Evolutionary conservation across 2,113 vertebrate genomes (phyloP).

Genomic region (Sporophila hypoxantha): DNA sequence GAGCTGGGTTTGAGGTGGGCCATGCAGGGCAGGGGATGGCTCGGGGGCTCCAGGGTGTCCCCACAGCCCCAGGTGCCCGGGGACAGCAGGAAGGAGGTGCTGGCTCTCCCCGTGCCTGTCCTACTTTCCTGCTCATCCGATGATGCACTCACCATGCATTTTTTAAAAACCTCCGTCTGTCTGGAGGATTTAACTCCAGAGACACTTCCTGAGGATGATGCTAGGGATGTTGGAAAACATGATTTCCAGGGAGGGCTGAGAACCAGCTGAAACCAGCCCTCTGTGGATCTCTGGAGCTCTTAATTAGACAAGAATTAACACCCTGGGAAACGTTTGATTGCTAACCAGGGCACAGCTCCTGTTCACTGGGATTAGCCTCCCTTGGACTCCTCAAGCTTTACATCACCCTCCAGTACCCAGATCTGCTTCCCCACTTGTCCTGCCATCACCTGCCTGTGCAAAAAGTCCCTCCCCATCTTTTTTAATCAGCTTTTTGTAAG

Average conservation of each 20-base stretch:
- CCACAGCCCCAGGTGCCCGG: not conserved
- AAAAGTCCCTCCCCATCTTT: not conserved
- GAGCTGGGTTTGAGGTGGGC: not conserved
- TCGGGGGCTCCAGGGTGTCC: not conserved
- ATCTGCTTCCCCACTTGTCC: not conserved
- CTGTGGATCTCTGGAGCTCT: not conserved
- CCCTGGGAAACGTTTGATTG: not conserved
- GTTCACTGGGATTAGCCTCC: not conserved
- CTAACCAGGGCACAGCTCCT: not conserved
- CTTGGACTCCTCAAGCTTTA: not conserved
- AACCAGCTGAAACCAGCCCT: not conserved
- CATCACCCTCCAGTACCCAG: not conserved
- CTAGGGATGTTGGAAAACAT: constrained; percentile 1
- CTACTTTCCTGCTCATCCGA: constrained; percentile 36
- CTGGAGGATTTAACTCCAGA: constrained; percentile 33
- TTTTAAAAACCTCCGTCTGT: constrained; percentile 1
- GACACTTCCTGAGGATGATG: not conserved
- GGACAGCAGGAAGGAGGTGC: not conserved
- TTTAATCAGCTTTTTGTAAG: not conserved
- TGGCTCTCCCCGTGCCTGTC: not conserved
- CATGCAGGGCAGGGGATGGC: rapidly evolving
- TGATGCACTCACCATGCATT: not conserved
- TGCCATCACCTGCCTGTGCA: not conserved
- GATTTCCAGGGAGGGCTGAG: not conserved
- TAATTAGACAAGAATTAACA: constrained; percentile 37